A percentile compares a stretch with the other conserved stretches of the same genome.
phyloP scores from a whole-genome alignment of 2,113 vertebrate species.

The Apteryx owenii region DNA sequence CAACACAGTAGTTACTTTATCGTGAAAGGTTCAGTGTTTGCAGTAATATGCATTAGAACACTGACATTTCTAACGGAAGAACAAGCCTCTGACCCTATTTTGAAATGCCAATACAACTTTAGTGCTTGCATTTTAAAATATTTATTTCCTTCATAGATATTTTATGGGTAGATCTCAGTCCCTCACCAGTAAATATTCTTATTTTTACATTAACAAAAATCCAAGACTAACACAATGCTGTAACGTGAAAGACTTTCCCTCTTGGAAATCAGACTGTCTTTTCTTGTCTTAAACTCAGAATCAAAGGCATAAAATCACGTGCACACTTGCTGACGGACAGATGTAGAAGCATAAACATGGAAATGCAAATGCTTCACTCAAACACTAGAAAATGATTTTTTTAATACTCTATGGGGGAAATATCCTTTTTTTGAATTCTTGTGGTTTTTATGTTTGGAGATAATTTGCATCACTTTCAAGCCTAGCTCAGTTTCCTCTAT shows the following conservation, averaged over 20 bases:
- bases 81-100: conserved; percentile 72
- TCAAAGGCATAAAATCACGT: not conserved
- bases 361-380: not conserved
- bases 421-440: not conserved
- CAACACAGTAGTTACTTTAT: conserved; percentile 50
- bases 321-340: not conserved
- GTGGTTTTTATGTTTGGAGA: not conserved
- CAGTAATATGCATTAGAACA: conserved; percentile 43
- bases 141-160: conserved; percentile 80
- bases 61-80: conserved; percentile 54
- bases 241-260: conserved; percentile 19
- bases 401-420: not conserved
- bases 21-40: conserved; percentile 36
- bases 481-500: not conserved
- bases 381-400: not conserved
- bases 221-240: conserved; percentile 51
- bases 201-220: conserved; percentile 71
- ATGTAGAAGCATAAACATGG: not conserved
- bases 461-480: not conserved
- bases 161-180: conserved; percentile 68
- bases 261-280: conserved; percentile 1
- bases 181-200: conserved; percentile 55
- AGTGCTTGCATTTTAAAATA: conserved; percentile 76
- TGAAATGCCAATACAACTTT: conserved; percentile 66
- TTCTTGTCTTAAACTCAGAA: not conserved